Evolutionary conservation across 2,888 invertebrate genomes (phyloP).

Genomic region (Apamea epomidion): DNA sequence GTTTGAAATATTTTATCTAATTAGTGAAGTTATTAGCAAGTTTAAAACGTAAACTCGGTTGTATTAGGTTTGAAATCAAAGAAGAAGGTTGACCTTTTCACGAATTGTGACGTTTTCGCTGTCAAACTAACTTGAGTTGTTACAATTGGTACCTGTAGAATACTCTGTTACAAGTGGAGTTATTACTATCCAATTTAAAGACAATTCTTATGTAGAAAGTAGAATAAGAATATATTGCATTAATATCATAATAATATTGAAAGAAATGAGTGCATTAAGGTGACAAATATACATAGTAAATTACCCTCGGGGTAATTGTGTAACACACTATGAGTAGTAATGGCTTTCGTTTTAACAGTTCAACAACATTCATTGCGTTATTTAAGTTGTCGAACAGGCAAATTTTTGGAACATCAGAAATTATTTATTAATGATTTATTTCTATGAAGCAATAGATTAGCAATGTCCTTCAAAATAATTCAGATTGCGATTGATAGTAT

Average conservation of each 20-base stretch:
- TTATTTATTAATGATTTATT: no score
- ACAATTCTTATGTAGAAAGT: neutral
- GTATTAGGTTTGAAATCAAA: neutral
- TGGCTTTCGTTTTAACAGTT: neutral
- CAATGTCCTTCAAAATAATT: no score
- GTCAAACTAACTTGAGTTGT: slow-evolving; percentile 3
- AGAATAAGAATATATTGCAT: neutral
- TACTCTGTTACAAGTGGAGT: neutral
- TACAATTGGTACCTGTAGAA: neutral
- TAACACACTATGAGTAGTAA: no score
- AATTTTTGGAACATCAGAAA: no score
- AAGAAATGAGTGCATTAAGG: neutral
- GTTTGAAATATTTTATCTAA: neutral
- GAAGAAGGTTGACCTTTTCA: neutral
- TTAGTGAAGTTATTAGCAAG: neutral
- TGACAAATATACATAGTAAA: neutral
- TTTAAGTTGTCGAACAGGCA: no score
- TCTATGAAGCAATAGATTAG: no score
- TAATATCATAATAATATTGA: no score
- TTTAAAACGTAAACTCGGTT: neutral
- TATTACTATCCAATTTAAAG: neutral
- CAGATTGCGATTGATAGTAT: no score
- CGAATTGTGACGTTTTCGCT: neutral
- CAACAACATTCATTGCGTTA: no score
- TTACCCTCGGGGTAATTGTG: no score